Evolutionary conservation across 2,888 invertebrate species (phyloP).

Genomic region (Pyrochroa serraticornis): DNA sequence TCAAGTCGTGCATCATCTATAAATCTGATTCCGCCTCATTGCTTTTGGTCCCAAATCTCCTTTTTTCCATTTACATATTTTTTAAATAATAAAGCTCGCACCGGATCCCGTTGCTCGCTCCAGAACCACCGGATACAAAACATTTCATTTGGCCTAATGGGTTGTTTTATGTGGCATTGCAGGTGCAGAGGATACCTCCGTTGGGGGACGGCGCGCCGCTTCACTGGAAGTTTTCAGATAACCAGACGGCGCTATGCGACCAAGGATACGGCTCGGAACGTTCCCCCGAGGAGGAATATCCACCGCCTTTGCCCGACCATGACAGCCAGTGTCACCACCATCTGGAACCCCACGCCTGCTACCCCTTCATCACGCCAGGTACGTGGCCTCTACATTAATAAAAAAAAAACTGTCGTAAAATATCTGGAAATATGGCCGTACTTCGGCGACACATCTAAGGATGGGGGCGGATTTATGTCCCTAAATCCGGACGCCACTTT

Average conservation of each 20-base stretch:
- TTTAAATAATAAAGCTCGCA: not conserved
- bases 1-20: no score
- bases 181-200: conserved; percentile 59
- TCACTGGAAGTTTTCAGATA: conserved; percentile 58
- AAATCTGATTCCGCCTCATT: no score
- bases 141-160: conserved; percentile 23
- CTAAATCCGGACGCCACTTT: not conserved
- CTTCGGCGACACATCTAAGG: not conserved
- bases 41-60: no score
- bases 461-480: not conserved
- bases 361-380: conserved; percentile 75
- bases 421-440: conserved; percentile 5
- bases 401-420: conserved; percentile 14
- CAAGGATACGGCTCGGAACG: conserved; percentile 80
- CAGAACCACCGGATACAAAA: conserved; percentile 5
- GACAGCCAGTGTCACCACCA: conserved; percentile 63
- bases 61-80: conserved; percentile 12
- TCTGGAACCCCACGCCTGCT: conserved; percentile 66
- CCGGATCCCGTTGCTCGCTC: not conserved
- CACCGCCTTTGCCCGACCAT: conserved; percentile 67
- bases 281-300: conserved; percentile 78
- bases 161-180: conserved; percentile 28
- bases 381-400: conserved; percentile 43
- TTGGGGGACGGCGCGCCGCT: conserved; percentile 56
- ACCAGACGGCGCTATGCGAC: conserved; percentile 62